These are phyloP conservation scores for Drosophila sordidula DNA, from an alignment of 2,888 invertebrate species.

Conservation along the genomic window DNA sequence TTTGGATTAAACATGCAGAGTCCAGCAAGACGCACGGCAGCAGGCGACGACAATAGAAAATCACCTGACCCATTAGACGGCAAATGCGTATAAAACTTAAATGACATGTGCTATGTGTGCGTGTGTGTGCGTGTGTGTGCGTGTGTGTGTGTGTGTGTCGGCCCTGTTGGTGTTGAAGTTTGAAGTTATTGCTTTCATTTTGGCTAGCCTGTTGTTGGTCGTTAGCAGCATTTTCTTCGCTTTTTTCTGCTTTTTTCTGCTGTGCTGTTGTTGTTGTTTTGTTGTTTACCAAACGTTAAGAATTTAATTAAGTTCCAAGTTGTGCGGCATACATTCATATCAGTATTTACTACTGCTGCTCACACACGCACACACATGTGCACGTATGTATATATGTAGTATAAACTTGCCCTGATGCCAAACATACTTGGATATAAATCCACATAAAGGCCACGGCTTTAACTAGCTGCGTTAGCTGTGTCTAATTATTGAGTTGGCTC, in stretches of 20 bases:
- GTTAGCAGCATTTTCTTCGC: slow-evolving; percentile 21
- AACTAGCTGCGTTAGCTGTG: background rate
- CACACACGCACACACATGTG: slow-evolving; percentile 4
- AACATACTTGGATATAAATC: background rate
- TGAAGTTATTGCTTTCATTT: slow-evolving; percentile 72
- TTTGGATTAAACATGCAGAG: slow-evolving; percentile 79
- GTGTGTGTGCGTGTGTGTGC: slow-evolving; percentile 13
- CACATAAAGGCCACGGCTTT: background rate
- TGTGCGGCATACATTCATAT: slow-evolving; percentile 31
- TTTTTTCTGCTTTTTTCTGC: background rate
- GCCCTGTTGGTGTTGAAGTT: slow-evolving; percentile 55
- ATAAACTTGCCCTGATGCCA: background rate
- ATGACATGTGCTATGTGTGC: slow-evolving; percentile 44
- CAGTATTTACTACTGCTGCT: slow-evolving; percentile 13
- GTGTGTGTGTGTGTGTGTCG: slow-evolving; percentile 24
- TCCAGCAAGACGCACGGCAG: slow-evolving; percentile 35
- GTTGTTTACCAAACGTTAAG: slow-evolving; percentile 60
- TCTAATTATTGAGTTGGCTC: background rate
- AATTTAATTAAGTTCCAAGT: slow-evolving; percentile 72
- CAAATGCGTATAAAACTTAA: slow-evolving; percentile 63
- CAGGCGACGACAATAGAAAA: slow-evolving; percentile 74
- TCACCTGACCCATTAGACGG: slow-evolving; percentile 77
- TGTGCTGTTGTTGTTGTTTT: slow-evolving; percentile 1
- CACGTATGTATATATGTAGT: background rate
- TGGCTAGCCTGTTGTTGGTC: slow-evolving; percentile 50